Evolutionary conservation across 92 coral and sea anemone genomes (phyloP).

Genomic region (Galaxea fascicularis): DNA sequence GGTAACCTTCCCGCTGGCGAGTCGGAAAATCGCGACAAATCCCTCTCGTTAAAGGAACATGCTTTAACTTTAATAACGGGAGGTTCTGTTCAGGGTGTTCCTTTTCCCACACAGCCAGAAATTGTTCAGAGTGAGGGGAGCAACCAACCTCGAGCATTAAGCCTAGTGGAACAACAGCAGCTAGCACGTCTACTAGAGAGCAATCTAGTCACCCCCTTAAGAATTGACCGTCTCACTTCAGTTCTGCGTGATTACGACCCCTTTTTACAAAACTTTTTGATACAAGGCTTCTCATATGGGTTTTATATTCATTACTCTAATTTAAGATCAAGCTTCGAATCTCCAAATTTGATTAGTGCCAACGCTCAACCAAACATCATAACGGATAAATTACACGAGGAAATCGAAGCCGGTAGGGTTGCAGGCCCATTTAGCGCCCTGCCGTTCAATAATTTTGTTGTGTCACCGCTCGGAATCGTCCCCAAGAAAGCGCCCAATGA

Average conservation of each 20-base stretch:
- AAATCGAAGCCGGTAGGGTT: slow-evolving; percentile 31
- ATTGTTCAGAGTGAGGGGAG: slow-evolving; percentile 31
- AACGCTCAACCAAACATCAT: slow-evolving; percentile 6
- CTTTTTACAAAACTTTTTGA: background rate
- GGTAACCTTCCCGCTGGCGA: slow-evolving; percentile 25
- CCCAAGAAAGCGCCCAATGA: slow-evolving; percentile 33
- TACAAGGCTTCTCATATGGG: slow-evolving; percentile 15
- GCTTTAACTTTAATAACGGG: slow-evolving; percentile 25
- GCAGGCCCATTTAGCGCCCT: slow-evolving; percentile 37
- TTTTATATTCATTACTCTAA: slow-evolving; percentile 8
- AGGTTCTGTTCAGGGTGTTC: background rate
- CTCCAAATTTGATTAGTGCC: slow-evolving; percentile 31
- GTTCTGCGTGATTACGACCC: slow-evolving; percentile 7
- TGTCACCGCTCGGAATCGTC: slow-evolving; percentile 36
- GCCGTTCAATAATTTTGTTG: slow-evolving; percentile 27
- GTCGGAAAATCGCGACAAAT: slow-evolving; percentile 10
- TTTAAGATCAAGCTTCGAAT: slow-evolving; percentile 4
- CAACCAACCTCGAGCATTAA: slow-evolving; percentile 21
- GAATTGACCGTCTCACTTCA: slow-evolving; percentile 11
- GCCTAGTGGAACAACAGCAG: slow-evolving; percentile 26
- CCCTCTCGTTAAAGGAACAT: slow-evolving; percentile 9
- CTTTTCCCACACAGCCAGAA: slow-evolving; percentile 6
- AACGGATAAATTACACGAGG: slow-evolving; percentile 21
- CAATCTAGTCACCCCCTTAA: slow-evolving; percentile 28
- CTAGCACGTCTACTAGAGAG: slow-evolving; percentile 31